Base-by-base conservation (phyloP, 2,888 invertebrate genomes). In the Cerastis rubricosa region DNA sequence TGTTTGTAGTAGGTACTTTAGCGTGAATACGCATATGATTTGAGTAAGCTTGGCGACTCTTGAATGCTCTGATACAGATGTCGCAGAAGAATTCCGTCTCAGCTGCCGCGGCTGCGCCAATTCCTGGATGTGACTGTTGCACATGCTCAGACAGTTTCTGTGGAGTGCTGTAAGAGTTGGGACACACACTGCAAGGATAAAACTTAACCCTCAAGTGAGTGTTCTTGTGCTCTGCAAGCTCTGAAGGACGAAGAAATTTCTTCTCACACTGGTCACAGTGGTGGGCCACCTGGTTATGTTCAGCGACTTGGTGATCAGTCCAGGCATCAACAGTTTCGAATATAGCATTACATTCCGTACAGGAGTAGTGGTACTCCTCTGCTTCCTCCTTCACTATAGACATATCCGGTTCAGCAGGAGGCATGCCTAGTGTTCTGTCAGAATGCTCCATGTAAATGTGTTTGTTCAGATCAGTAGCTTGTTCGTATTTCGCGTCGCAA, bases 151-250 rank as follows among this genome's bases (percentile, higher is more conserved):
- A 94, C 63, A 97, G 92, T 69, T 97, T 97, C 87, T 97, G 97
- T 0, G 97, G 97, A 70, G 97, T 97, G 86, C 97, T 97, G 89
- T 97, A 97, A 57, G 97, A 97, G 83, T 97, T 97, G 2, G 97
- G 92, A 81, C 97, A 97, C 43, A 97, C 92, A 40, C 96, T 97
- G 85, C 97, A 97, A 0, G 97, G 97, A 83, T 97, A 98, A 69
- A 98, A 97, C 87, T 98, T 98, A 4, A 98, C 97, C 86, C 97
- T 97, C 82, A 98, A 94, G 90, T 98, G 98, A 9, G 97, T 97
- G 88, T 97, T 97, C 80, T 97, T 97, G 88, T 98, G 98, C 88
- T 98, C 97, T 0, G 97, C 97, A 4, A 98, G 93, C 84, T 98
- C 97, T 0, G 96, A 95, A 43, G 97, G 97, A 8, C 97, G 96